phyloP scores from a whole-genome alignment of 2,888 invertebrate species.

The Lochmaea crataegi region DNA sequence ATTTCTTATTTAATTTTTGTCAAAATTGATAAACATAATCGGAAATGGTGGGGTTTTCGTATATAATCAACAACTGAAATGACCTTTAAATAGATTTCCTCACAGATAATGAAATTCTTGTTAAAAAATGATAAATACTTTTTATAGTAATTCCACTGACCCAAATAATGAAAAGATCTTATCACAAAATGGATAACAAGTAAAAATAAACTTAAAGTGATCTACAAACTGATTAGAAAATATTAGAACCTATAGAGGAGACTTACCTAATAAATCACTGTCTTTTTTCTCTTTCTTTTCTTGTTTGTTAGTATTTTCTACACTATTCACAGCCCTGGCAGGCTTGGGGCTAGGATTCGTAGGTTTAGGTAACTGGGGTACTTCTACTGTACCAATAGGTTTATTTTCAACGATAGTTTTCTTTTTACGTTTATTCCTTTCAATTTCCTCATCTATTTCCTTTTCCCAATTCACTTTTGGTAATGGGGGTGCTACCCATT shows the following conservation, averaged over 20 bases:
- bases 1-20: too few relatives aligned
- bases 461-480: constrained; percentile 86
- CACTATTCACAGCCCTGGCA: constrained; percentile 56
- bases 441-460: constrained; percentile 66
- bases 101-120: not conserved
- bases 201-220: too few relatives aligned
- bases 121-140: not conserved
- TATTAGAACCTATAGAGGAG: not conserved
- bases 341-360: constrained; percentile 69
- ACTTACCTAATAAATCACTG: constrained; percentile 54
- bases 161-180: not conserved
- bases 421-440: constrained; percentile 85
- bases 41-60: not conserved
- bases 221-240: not conserved
- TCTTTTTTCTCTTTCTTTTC: constrained; percentile 58
- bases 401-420: constrained; percentile 68
- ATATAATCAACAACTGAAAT: not conserved
- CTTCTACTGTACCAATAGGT: constrained; percentile 62
- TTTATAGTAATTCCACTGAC: not conserved
- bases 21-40: not conserved
- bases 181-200: too few relatives aligned
- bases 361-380: constrained; percentile 73
- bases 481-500: constrained; percentile 91
- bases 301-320: constrained; percentile 42
- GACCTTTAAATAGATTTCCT: not conserved